Conservation (phyloP, 1,140 invertebrate genomes). For the Pogonomyrmex barbatus region DNA sequence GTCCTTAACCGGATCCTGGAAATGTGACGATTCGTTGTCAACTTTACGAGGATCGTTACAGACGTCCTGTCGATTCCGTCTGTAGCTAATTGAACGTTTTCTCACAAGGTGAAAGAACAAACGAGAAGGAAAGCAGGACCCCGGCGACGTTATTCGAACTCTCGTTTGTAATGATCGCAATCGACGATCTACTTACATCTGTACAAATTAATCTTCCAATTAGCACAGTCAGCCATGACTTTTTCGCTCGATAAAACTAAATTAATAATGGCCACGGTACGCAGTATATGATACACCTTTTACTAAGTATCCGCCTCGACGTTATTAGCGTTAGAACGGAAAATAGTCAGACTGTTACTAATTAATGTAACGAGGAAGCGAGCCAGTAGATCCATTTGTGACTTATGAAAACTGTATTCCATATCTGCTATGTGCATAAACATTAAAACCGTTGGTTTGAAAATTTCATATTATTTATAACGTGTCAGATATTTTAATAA, state of each 20-base stretch:
- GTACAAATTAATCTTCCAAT: conserved; percentile 71
- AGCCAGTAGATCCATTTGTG: conserved; percentile 44
- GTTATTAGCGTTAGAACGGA: conserved; percentile 49
- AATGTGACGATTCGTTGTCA: conserved; percentile 75
- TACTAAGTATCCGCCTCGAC: conserved; percentile 31
- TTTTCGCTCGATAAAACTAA: conserved; percentile 61
- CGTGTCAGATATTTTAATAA: no score
- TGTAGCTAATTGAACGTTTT: conserved; percentile 83
- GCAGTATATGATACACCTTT: conserved; percentile 45
- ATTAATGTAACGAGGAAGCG: conserved; percentile 44
- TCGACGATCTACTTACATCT: conserved; percentile 32
- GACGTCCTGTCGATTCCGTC: conserved; percentile 81
- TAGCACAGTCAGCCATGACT: conserved; percentile 50
- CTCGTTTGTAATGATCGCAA: conserved; percentile 48
- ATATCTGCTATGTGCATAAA: conserved; percentile 2
- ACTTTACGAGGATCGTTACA: conserved; percentile 80
- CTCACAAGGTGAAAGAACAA: conserved; percentile 77
- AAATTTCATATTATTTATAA: not conserved
- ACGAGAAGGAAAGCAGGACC: conserved; percentile 60
- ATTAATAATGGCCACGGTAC: conserved; percentile 42
- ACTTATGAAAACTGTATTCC: conserved; percentile 48
- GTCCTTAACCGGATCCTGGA: conserved; percentile 79
- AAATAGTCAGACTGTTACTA: conserved; percentile 36
- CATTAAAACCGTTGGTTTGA: not conserved
- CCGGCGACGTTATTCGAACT: conserved; percentile 4